Base-by-base conservation (phyloP, 2,797 vertebrate species). In the Botia kubotai region DNA sequence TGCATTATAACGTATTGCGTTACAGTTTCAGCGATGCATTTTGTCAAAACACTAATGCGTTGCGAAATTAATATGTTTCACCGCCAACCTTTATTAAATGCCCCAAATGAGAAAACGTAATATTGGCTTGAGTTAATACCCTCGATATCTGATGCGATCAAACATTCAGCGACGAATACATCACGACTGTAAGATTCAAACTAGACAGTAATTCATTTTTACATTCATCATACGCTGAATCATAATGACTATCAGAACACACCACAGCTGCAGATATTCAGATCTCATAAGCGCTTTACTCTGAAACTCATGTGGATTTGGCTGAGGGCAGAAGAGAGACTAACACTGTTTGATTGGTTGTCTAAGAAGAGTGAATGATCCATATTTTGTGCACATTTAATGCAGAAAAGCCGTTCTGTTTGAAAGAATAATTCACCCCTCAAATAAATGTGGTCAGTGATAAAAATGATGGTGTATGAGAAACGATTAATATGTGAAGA, bases 31-130 rank as follows among this genome's bases (percentile, higher is more conserved):
- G 67, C 21, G 19, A 65, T 72, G 70, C 65, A 67, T 80, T 73
- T 80, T 80, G 50, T 80, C 78, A 80, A 67, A 67, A 29, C 70
- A 48, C 70, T 57, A 39, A 60, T 80, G 70, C 12, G 26, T 62
- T 48, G 66, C 73, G 70, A 80, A 55, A n/a, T 66, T 80, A 73
- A 73, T 80, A 66, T 19, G 46, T 73, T 67, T 80, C 70, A 46
- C 19, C 0, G 70, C 62, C 78, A 73, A 73, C 62, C 52, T 73
- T 80, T 80, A 80, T 80, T 80, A 67, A 80, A 80, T 80, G 78
- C 48, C 36, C 50, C 14, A 57, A 80, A 80, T 55, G 62, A 79
- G 77, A 80, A 79, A 79, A 67, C 1, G 16, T 67, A 57, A 80
- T 80, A 80, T 55, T 80, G 16, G 21, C 50, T 63, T 72, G 21